Evolutionary conservation across 2,113 vertebrate genomes (phyloP).

Genomic region (Trachemys scripta): DNA sequence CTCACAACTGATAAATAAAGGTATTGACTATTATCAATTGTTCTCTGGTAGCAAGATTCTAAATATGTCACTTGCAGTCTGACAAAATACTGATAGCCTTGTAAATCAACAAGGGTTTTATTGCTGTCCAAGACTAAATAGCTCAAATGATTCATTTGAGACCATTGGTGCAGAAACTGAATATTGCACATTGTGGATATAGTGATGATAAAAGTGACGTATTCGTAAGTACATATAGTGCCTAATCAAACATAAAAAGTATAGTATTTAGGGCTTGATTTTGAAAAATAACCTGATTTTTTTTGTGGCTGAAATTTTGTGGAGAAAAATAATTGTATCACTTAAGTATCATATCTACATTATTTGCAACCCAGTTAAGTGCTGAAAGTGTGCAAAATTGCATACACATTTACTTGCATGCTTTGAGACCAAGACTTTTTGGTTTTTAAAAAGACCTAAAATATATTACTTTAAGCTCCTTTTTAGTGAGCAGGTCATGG

Average conservation of each 20-base stretch:
- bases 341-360: neutral
- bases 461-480: rapidly evolving
- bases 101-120: neutral
- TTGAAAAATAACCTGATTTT: neutral
- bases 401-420: neutral
- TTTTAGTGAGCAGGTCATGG: neutral
- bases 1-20: neutral
- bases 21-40: neutral
- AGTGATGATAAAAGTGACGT: neutral
- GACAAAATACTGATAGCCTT: neutral
- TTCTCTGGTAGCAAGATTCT: neutral
- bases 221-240: neutral
- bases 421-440: neutral
- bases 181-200: neutral
- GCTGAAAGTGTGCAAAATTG: neutral
- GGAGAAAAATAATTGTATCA: neutral
- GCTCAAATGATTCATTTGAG: neutral
- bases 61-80: neutral
- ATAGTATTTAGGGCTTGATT: neutral
- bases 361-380: neutral
- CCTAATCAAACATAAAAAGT: neutral
- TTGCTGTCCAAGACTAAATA: neutral
- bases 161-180: neutral
- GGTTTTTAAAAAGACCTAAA: neutral
- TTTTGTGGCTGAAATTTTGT: neutral